Percentiles rank a stretch among this genome's conserved stretches.
Evolutionary conservation across 2,797 vertebrate species (phyloP).

Genomic region (Dendrocincla tyrannina): DNA sequence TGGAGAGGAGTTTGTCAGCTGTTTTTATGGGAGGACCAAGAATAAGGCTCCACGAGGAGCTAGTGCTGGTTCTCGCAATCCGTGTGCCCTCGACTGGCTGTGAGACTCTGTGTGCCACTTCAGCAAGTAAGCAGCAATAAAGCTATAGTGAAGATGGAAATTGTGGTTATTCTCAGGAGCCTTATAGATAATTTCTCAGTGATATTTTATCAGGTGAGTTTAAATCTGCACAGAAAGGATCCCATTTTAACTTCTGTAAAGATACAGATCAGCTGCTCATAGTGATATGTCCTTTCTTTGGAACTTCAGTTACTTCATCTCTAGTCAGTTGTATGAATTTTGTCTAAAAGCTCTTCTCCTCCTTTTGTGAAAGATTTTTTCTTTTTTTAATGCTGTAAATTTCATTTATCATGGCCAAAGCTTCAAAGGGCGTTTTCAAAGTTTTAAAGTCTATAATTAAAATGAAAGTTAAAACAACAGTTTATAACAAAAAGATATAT

Average conservation of each 20-base stretch:
- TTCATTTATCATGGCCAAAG: background rate
- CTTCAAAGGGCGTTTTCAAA: background rate
- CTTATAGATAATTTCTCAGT: background rate
- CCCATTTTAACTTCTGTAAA: background rate
- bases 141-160: background rate
- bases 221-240: background rate
- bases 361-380: background rate
- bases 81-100: fast-evolving
- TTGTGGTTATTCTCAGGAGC: background rate
- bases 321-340: background rate
- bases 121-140: background rate
- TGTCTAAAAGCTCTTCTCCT: background rate
- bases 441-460: background rate
- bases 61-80: background rate
- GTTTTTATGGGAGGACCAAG: background rate
- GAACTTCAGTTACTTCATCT: background rate
- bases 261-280: background rate
- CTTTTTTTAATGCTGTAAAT: background rate
- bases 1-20: background rate
- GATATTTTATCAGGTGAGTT: background rate
- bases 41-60: background rate
- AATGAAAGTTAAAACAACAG: background rate
- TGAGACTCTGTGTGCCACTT: background rate
- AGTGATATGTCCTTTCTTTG: background rate
- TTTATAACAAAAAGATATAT: background rate